Percentiles rank a stretch among this genome's conserved stretches.
These are phyloP conservation scores for Eclectus roratus DNA, from an alignment of 2,113 vertebrate genomes.

Conservation along the genomic window DNA sequence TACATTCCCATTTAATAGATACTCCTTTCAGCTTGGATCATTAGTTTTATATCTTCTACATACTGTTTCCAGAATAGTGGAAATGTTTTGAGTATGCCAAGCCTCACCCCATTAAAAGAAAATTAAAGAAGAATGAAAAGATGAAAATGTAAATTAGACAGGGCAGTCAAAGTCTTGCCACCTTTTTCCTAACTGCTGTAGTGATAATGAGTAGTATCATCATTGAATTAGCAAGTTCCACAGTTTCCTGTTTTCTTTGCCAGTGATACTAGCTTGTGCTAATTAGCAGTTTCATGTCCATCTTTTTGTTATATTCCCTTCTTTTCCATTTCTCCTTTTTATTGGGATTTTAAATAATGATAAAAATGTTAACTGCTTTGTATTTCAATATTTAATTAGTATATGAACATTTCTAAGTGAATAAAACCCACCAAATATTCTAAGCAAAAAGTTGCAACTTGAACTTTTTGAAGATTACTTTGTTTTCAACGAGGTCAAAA, in stretches of 20 bases:
- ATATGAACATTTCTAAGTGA: background rate
- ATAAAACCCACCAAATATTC: background rate
- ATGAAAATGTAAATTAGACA: slow-evolving; percentile 1
- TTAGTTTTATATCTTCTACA: background rate
- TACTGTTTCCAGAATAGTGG: background rate
- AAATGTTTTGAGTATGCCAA: background rate
- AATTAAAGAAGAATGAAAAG: slow-evolving; percentile 18
- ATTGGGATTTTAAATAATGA: background rate
- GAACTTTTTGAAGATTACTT: background rate
- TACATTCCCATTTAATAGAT: background rate
- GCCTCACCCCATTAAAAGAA: background rate
- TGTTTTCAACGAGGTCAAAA: background rate
- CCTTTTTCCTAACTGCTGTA: background rate
- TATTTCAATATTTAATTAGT: background rate
- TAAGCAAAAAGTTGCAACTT: background rate
- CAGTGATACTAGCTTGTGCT: background rate
- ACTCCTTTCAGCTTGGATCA: background rate
- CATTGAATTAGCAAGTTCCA: background rate
- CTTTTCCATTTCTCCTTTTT: background rate
- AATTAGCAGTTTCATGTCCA: background rate
- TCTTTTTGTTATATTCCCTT: background rate
- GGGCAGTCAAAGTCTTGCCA: background rate
- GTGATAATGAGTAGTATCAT: background rate
- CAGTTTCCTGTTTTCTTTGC: background rate
- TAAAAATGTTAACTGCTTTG: background rate